Base-by-base conservation (phyloP, 2,797 vertebrate species). In the Taenioides sp. region DNA sequence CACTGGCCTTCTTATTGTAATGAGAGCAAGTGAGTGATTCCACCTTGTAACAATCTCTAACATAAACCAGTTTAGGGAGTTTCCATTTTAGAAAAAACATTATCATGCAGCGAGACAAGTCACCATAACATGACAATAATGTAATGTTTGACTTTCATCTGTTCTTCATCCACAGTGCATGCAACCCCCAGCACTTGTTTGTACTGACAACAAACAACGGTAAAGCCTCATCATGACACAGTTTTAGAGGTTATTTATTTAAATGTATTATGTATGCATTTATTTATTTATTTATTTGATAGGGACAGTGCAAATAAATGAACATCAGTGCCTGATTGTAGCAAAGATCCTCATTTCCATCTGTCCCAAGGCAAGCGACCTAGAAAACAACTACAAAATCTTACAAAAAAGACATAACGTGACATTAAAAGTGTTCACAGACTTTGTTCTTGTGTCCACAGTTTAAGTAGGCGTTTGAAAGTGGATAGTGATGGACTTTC, bases 121-220 rank as follows among this genome's bases (percentile, higher is more conserved):
- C n/a, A 58, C 18, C 67, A 20, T 59, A 54, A 69, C 76, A 64
- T 65, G 73, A 71, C 65, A 67, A 70, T 72, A 67, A 60, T 40
- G 55, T 83, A 72, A 55, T 69, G 69, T 80, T 81, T 23, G 68
- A 7, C 2, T 61, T 5, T 76, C 40, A 71, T 23, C 23, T 31
- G 66, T 7, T 47, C 52, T 63, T 67, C 80, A 86, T 85, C 80
- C 85, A 80, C n/a, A 82, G 71, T 5, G 23, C 40, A 82, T 16
- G 10, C 11, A 67, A 65, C 18, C 65, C 52, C 52, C 74, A 80
- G 58, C 62, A 69, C 66, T 70, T 77, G 64, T 78, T 84, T 70
- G 37, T 77, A 17, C 37, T 65, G 22, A 68, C 55, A 31, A 63
- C 17, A 66, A 65, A 68, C 58, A n/a, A 55, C 9, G 9, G 61